Evolutionary conservation across 23 tunicate species (phyloP).

Genomic region (Botrylloides violaceus): DNA sequence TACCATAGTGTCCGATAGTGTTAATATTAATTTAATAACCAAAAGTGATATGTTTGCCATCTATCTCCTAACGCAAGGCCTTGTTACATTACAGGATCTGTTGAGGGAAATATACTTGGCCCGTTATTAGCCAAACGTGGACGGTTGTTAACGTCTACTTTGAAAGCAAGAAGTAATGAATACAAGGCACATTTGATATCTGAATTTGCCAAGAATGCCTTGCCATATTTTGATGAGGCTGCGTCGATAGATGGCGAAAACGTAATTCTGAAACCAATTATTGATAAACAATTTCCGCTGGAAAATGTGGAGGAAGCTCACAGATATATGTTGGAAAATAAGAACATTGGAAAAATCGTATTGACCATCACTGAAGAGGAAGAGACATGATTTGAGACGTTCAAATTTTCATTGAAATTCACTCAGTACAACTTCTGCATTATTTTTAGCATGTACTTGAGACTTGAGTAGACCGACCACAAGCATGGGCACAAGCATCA

Average conservation of each 20-base stretch:
- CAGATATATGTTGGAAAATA: constrained; percentile 60
- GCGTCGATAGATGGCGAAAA: constrained; percentile 12
- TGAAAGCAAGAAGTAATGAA: constrained; percentile 64
- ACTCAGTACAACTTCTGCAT: no score
- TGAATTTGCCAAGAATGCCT: constrained; percentile 55
- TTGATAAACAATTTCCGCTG: constrained; percentile 56
- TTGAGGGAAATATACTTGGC: constrained; percentile 65
- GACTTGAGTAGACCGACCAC: no score
- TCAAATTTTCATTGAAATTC: no score
- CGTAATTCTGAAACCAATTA: constrained; percentile 30
- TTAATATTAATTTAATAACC: not conserved
- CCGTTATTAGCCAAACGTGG: constrained; percentile 53
- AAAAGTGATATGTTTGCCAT: not conserved
- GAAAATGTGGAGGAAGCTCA: constrained; percentile 69
- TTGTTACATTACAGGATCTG: constrained; percentile 10
- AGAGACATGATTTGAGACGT: no score
- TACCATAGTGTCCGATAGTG: not conserved
- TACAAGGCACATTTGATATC: constrained; percentile 65
- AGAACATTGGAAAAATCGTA: constrained; percentile 85
- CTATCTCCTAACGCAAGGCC: not conserved
- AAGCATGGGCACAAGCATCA: no score
- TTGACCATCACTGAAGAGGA: not conserved
- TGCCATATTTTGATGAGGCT: constrained; percentile 46
- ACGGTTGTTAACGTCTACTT: constrained; percentile 59
- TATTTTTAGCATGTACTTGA: no score